A percentile compares a stretch with the other conserved stretches of the same genome.
Evolutionary conservation across 2,888 invertebrate genomes (phyloP).

Genomic region (Synanthedon myopaeformis): DNA sequence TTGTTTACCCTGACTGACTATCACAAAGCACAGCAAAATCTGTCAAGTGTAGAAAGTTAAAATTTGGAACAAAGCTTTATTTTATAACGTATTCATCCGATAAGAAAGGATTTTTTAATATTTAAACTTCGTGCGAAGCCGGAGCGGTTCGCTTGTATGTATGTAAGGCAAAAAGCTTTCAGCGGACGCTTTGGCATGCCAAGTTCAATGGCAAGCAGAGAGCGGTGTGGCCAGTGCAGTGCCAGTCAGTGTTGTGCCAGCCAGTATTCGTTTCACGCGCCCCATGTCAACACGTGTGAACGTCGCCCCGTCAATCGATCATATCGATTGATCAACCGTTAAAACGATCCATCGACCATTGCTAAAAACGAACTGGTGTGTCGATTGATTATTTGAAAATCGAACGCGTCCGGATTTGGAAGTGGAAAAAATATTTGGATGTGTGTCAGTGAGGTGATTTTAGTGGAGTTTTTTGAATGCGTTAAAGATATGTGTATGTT

Average conservation of each 20-base stretch:
- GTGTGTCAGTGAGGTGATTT: background rate
- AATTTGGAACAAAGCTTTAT: too few species aligned
- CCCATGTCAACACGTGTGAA: slow-evolving; percentile 43
- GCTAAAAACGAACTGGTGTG: background rate
- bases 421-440: background rate
- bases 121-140: too few species aligned
- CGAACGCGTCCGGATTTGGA: background rate
- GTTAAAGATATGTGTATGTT: background rate
- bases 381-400: background rate
- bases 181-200: slow-evolving; percentile 48
- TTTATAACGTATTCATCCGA: too few species aligned
- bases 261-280: slow-evolving; percentile 43
- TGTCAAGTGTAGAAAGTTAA: too few species aligned
- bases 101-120: too few species aligned
- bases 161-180: slow-evolving; percentile 31
- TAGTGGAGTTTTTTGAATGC: background rate
- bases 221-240: slow-evolving; percentile 17
- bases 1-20: too few species aligned
- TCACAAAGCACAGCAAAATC: too few species aligned
- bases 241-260: slow-evolving; percentile 22
- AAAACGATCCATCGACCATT: background rate
- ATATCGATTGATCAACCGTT: background rate
- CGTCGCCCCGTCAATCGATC: background rate
- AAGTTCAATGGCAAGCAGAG: slow-evolving; percentile 50
- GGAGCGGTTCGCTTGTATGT: too few species aligned